Conservation (phyloP, 53 echinoderm and acorn worm genomes). For the Actinopyga echinites region DNA sequence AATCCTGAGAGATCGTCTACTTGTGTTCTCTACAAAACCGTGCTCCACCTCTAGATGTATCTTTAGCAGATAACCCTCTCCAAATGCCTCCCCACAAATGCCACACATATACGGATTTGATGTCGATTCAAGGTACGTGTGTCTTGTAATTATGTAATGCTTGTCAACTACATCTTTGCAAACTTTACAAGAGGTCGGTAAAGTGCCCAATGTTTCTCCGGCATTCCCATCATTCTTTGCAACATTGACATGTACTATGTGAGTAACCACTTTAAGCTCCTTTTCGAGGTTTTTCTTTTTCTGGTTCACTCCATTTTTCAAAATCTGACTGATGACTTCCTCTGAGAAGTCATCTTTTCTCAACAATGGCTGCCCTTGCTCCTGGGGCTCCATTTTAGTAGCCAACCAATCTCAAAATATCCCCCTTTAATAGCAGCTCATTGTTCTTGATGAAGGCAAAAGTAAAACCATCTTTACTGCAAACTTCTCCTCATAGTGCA, state of each 20-base stretch:
- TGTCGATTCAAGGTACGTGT: neutral
- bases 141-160: slow-evolving; percentile 20
- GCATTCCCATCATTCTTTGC: neutral
- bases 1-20: neutral
- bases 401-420: too few species aligned
- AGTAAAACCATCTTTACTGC: too few species aligned
- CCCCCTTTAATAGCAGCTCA: too few species aligned
- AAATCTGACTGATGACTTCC: slow-evolving; percentile 32
- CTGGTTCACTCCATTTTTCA: slow-evolving; percentile 8
- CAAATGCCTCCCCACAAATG: slow-evolving; percentile 33
- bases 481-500: too few species aligned
- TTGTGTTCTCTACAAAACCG: slow-evolving; percentile 23
- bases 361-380: slow-evolving; percentile 3
- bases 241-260: slow-evolving; percentile 7
- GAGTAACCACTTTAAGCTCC: slow-evolving; percentile 21
- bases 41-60: slow-evolving; percentile 41
- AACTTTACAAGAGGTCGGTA: neutral
- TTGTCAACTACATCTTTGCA: slow-evolving; percentile 4
- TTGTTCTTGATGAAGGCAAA: too few species aligned
- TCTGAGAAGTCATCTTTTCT: slow-evolving; percentile 22
- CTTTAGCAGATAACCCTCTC: slow-evolving; percentile 15
- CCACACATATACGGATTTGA: slow-evolving; percentile 43
- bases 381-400: neutral
- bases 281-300: neutral
- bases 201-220: neutral